Percentiles rank a stretch among this genome's conserved stretches.
These are phyloP conservation scores for Phasia obesa DNA, from an alignment of 2,888 invertebrate genomes.

Conservation along the genomic window DNA sequence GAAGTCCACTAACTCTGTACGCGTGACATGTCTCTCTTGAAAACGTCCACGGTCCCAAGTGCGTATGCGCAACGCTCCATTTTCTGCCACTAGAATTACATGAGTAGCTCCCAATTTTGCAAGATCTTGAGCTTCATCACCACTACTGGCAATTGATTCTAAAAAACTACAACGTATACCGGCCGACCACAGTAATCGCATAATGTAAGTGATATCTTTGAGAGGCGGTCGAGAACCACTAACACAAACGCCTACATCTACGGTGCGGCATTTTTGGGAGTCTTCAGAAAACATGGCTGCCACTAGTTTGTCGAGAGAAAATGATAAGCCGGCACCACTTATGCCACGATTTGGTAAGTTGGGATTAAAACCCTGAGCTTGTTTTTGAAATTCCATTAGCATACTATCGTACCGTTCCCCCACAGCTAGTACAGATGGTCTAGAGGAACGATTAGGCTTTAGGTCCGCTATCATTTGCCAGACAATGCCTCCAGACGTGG, in stretches of 20 bases:
- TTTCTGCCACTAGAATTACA: conserved; percentile 84
- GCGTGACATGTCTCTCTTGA: conserved; percentile 86
- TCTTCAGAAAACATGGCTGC: conserved; percentile 84
- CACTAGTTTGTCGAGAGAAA: conserved; percentile 91
- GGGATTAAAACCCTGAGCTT: conserved; percentile 80
- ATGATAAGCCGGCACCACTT: conserved; percentile 91
- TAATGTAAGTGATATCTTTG: conserved; percentile 84
- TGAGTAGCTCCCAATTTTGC: conserved; percentile 85
- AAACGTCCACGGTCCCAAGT: conserved; percentile 87
- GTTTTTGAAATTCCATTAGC: conserved; percentile 87
- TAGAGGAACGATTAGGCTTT: conserved; percentile 81
- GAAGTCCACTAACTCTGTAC: conserved; percentile 87
- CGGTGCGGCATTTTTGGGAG: conserved; percentile 83
- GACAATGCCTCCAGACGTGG: conserved; percentile 84
- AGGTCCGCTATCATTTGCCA: conserved; percentile 84
- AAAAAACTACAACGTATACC: conserved; percentile 87
- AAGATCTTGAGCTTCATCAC: conserved; percentile 87
- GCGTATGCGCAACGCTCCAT: conserved; percentile 81
- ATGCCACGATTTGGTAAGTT: conserved; percentile 78
- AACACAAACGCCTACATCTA: conserved; percentile 88
- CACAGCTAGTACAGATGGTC: conserved; percentile 89
- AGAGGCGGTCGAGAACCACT: conserved; percentile 85
- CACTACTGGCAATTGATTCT: conserved; percentile 83
- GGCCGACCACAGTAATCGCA: conserved; percentile 88
- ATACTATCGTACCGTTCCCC: conserved; percentile 95